Evolutionary conservation across 2,888 invertebrate species (phyloP).

Genomic region (Pasiphila rectangulata): DNA sequence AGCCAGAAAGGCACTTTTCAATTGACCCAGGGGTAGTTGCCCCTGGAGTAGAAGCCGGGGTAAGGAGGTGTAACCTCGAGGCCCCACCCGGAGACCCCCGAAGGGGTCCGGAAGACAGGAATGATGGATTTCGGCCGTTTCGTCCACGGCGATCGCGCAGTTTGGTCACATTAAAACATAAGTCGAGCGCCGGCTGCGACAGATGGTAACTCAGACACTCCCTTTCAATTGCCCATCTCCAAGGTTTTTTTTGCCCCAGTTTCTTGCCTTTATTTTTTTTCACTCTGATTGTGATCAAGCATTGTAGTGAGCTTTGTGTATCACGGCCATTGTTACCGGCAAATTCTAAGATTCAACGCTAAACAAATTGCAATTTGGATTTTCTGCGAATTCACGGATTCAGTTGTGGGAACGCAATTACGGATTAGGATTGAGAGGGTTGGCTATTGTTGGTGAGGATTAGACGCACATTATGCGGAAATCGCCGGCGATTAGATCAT

Average conservation of each 20-base stretch:
- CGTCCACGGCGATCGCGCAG: conserved; percentile 27
- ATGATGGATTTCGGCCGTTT: conserved; percentile 22
- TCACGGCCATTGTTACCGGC: conserved; percentile 55
- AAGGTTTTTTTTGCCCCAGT: conserved; percentile 54
- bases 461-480: conserved; percentile 21
- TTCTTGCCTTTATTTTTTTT: background rate
- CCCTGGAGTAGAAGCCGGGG: no score
- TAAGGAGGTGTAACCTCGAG: no score
- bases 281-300: conserved; percentile 67
- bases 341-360: conserved; percentile 60
- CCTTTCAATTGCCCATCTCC: conserved; percentile 73
- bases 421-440: conserved; percentile 53
- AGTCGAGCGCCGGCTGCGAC: conserved; percentile 61
- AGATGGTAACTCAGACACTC: conserved; percentile 61
- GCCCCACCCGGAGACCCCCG: no score
- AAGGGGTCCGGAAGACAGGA: no score
- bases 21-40: no score
- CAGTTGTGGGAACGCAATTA: conserved; percentile 61
- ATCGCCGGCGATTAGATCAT: conserved; percentile 28
- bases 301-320: conserved; percentile 64
- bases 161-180: conserved; percentile 49
- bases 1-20: no score
- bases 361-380: conserved; percentile 65
- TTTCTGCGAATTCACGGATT: conserved; percentile 52
- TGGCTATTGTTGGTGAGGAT: conserved; percentile 32